phyloP scores from a whole-genome alignment of 2,797 vertebrate genomes.

The Furcifer pardalis region DNA sequence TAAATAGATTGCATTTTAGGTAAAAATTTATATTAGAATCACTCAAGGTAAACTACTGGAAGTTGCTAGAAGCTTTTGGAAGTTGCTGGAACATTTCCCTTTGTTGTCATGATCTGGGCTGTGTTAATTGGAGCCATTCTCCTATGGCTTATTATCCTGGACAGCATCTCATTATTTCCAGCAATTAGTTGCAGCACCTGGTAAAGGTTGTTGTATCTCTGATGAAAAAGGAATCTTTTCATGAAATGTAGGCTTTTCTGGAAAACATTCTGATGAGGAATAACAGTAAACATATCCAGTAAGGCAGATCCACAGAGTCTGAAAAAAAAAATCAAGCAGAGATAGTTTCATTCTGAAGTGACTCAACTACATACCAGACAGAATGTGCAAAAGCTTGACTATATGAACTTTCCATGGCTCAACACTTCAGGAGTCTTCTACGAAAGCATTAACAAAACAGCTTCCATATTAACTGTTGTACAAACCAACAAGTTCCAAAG shows the following conservation, averaged over 20 bases:
- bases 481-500: too few species aligned
- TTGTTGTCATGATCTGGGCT: not conserved
- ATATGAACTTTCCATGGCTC: too few species aligned
- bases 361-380: not conserved
- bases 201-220: not conserved
- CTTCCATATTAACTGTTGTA: too few species aligned
- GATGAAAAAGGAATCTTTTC: not conserved
- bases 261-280: not conserved
- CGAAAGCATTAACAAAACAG: too few species aligned
- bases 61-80: not conserved
- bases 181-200: conserved; percentile 6
- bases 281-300: not conserved
- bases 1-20: too few species aligned
- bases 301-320: not conserved
- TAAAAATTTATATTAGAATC: too few species aligned
- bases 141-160: not conserved
- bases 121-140: not conserved
- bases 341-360: not conserved
- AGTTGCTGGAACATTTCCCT: not conserved
- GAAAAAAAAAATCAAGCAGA: not conserved
- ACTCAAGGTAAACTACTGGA: not conserved
- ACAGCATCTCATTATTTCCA: not conserved
- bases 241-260: not conserved
- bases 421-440: too few species aligned
- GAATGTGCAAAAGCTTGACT: too few species aligned